Evolutionary conservation across 2,797 vertebrate genomes (phyloP).

Genomic region (Trichosurus vulpecula): DNA sequence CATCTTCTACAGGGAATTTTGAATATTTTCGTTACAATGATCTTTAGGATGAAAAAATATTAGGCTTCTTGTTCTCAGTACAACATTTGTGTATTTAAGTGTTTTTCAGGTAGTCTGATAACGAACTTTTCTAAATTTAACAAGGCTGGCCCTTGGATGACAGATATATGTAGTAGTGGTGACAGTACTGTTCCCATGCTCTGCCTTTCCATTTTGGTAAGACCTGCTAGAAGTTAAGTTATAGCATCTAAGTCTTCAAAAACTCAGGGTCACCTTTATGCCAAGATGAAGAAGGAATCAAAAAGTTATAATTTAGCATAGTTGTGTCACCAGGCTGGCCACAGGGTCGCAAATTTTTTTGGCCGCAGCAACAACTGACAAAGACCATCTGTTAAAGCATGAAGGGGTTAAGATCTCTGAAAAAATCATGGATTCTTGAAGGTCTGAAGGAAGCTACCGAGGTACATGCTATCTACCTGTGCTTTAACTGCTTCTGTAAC

Average conservation of each 20-base stretch:
- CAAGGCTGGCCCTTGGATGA: background rate
- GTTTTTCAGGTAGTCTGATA: background rate
- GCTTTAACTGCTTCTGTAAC: constrained; percentile 91
- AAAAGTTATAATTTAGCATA: background rate
- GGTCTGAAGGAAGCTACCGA: background rate
- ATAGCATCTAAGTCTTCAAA: background rate
- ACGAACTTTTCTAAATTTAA: background rate
- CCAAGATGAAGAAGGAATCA: background rate
- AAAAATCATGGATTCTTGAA: background rate
- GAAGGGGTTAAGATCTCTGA: background rate
- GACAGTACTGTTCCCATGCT: background rate
- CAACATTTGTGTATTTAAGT: background rate
- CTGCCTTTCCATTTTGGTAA: background rate
- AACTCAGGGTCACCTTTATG: background rate
- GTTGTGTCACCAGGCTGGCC: background rate
- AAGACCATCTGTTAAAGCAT: background rate
- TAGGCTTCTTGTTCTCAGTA: background rate
- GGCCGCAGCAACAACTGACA: background rate
- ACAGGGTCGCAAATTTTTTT: background rate
- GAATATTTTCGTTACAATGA: background rate
- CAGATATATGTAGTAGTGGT: background rate
- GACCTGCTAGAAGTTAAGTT: background rate
- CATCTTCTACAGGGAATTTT: background rate
- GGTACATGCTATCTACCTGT: constrained; percentile 84
- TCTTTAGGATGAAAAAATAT: background rate